Evolutionary conservation across 2,797 vertebrate species (phyloP).

Genomic region (Columba guinea): DNA sequence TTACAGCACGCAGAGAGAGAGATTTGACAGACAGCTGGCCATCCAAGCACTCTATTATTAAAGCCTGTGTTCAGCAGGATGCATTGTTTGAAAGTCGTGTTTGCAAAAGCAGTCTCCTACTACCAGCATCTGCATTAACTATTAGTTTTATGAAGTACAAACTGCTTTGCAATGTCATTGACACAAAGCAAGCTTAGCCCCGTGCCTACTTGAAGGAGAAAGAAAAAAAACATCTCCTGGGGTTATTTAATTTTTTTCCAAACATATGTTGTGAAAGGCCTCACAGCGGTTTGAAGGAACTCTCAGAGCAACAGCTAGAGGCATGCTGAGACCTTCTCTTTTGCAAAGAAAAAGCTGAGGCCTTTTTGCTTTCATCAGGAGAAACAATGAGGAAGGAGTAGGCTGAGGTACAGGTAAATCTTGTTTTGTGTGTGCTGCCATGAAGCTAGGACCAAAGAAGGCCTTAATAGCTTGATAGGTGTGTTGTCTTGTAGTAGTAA

Average conservation of each 20-base stretch:
- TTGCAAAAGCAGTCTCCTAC: slow-evolving; percentile 40
- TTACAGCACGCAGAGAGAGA: not conserved
- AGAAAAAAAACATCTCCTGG: slow-evolving; percentile 11
- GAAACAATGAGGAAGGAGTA: not conserved
- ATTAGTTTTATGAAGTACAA: slow-evolving; percentile 40
- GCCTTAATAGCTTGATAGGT: not conserved
- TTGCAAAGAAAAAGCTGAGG: not conserved
- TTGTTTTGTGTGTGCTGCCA: not conserved
- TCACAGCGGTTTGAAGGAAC: not conserved
- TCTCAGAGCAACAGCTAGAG: slow-evolving; percentile 34
- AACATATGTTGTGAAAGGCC: slow-evolving; percentile 42
- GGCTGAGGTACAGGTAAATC: not conserved
- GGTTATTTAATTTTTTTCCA: slow-evolving; percentile 45
- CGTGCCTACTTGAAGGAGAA: slow-evolving; percentile 20
- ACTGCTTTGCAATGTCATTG: slow-evolving; percentile 37
- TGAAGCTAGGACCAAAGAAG: not conserved
- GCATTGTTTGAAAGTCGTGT: not conserved
- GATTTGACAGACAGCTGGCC: slow-evolving; percentile 51
- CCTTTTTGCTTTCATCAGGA: slow-evolving; percentile 9
- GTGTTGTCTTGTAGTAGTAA: not conserved
- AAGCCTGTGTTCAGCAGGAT: slow-evolving; percentile 27
- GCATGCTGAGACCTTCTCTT: slow-evolving; percentile 38
- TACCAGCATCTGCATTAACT: slow-evolving; percentile 34
- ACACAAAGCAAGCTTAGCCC: slow-evolving; percentile 28
- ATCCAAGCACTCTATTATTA: not conserved